Percentiles rank a stretch among this genome's conserved stretches.
Evolutionary conservation across 2,113 vertebrate genomes (phyloP).

Genomic region (Nothoprocta perdicaria): DNA sequence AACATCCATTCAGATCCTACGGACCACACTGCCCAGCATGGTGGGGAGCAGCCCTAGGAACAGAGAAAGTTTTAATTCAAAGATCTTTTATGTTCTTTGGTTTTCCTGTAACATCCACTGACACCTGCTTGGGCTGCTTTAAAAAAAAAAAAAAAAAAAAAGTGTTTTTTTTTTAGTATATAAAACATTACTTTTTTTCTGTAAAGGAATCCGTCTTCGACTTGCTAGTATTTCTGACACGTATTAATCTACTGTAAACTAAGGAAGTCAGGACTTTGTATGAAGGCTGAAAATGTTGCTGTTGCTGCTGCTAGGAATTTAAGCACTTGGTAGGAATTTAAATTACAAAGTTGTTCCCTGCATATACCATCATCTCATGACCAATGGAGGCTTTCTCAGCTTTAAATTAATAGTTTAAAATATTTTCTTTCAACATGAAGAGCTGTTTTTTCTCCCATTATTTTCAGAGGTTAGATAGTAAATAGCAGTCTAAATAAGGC

Average conservation of each 20-base stretch:
- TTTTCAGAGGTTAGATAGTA: conserved; percentile 3
- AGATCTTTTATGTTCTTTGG: background rate
- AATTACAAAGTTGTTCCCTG: background rate
- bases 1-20: accelerated
- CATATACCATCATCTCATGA: background rate
- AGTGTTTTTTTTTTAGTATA: background rate
- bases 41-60: background rate
- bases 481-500: conserved; percentile 18
- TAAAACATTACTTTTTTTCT: background rate
- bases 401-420: conserved; percentile 7
- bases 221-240: background rate
- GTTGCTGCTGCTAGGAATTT: background rate
- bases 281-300: background rate
- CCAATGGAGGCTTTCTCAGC: background rate
- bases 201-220: background rate
- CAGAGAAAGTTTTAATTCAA: background rate
- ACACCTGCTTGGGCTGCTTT: background rate
- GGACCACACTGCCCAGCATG: background rate
- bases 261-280: background rate
- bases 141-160: background rate
- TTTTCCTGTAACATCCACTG: background rate
- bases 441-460: background rate
- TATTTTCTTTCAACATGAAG: background rate
- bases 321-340: background rate
- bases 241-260: background rate